Base-by-base conservation (phyloP, 2,797 vertebrate species). In the Lithobates pipiens region DNA sequence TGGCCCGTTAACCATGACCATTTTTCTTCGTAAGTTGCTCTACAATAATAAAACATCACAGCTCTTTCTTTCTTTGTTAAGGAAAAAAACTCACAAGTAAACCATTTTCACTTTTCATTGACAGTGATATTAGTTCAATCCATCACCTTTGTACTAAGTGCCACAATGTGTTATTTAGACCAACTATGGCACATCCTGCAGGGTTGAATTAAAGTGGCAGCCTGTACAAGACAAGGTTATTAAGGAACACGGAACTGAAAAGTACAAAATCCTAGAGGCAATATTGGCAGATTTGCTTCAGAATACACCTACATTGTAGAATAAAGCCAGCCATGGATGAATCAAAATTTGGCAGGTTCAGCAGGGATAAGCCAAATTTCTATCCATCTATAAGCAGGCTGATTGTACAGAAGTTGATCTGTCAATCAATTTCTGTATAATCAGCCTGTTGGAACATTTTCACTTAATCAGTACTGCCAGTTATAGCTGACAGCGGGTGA, bases 21-120 rank as follows among this genome's bases (percentile, higher is more conserved):
- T 83, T 80, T 29, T 25, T 74, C 86, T 80, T 70, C 69, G 69
- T 87, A 83, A 34, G 81, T 76, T 87, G 70, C 57, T 84, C 86
- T 77, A 13, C 71, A 21, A 63, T 87, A 83, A 87, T 87, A 83
- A 83, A 83, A 87, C 76, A 84, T 84, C 67, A 71, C 81, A 80
- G 76, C 76, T 54, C 75, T 25, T 79, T 87, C 67, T 42, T 87
- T 86, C 74, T 54, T 75, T 57, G 80, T 42, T 77, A 77, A 18
- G 29, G 61, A 76, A 36, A 80, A 61, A 70, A 71, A 69, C 72
- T 77, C 63, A 39, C 57, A 75, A 78, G 80, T 70, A 82, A 80
- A 69, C 70, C 63, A 75, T 79, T 73, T 86, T 74, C 73, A 57
- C 75, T 81, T 86, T 83, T 75, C 81, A 83, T 80, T 83, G 86